A percentile compares a stretch with the other conserved stretches of the same genome.
Evolutionary conservation across 2,797 vertebrate species (phyloP).

Genomic region (Nasua narica): DNA sequence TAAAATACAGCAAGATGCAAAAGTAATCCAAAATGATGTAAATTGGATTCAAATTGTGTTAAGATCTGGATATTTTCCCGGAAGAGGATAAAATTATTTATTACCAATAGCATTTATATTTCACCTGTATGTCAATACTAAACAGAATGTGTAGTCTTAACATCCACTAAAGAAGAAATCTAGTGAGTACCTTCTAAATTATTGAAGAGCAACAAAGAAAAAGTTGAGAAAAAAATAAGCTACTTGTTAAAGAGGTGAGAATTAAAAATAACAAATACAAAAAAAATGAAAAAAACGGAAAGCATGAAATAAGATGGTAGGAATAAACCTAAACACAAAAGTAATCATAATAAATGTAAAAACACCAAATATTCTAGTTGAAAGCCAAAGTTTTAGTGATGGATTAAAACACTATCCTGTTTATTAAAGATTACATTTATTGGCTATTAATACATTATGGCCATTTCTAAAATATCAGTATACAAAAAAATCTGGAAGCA

Average conservation of each 20-base stretch:
- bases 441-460: neutral
- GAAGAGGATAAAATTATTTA: neutral
- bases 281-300: neutral
- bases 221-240: neutral
- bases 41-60: neutral
- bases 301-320: neutral
- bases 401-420: neutral
- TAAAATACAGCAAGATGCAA: neutral
- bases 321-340: neutral
- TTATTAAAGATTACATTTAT: neutral
- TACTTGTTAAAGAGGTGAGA: neutral
- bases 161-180: neutral
- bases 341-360: neutral
- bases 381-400: neutral
- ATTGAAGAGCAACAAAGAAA: neutral
- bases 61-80: neutral
- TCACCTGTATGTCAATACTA: neutral
- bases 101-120: neutral
- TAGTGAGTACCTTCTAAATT: neutral
- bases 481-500: neutral
- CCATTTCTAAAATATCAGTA: neutral
- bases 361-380: neutral
- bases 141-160: neutral
- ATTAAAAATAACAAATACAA: neutral
- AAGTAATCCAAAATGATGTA: neutral